These are phyloP conservation scores for Lates calcarifer DNA, from an alignment of 2,113 vertebrate genomes.

Conservation along the genomic window DNA sequence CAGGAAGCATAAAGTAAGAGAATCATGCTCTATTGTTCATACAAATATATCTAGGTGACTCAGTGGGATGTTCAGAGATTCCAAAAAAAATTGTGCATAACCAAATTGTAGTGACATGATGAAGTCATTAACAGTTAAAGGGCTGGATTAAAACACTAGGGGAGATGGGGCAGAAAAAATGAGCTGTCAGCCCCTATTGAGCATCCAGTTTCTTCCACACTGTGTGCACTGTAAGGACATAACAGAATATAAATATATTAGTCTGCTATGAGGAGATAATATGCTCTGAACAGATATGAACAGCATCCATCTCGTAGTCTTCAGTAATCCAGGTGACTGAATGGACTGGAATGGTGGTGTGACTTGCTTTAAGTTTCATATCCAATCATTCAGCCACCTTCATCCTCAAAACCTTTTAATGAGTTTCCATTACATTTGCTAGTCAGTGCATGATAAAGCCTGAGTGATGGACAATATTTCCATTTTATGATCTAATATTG, in stretches of 20 bases:
- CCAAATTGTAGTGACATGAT: background rate
- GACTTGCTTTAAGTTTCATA: too few species aligned
- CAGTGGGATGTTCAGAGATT: background rate
- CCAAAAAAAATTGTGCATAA: background rate
- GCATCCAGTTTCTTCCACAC: background rate
- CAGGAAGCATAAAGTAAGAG: background rate
- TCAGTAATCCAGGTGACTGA: too few species aligned
- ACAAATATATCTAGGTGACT: background rate
- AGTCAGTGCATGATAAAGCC: background rate
- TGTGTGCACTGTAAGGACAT: background rate
- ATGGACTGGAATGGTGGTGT: too few species aligned
- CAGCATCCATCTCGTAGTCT: background rate
- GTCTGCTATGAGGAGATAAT: background rate
- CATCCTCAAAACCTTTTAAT: too few species aligned
- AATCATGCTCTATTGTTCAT: background rate
- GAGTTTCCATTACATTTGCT: background rate
- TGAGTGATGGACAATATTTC: background rate
- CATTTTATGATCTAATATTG: background rate
- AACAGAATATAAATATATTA: conserved; percentile 5
- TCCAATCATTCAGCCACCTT: too few species aligned
- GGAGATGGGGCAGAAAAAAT: background rate
- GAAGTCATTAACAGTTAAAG: conserved; percentile 6
- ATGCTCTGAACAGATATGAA: background rate
- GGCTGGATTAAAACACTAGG: background rate
- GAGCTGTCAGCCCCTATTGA: background rate